Conservation (phyloP, 2,113 vertebrate genomes). For the Actinemys pallida region DNA sequence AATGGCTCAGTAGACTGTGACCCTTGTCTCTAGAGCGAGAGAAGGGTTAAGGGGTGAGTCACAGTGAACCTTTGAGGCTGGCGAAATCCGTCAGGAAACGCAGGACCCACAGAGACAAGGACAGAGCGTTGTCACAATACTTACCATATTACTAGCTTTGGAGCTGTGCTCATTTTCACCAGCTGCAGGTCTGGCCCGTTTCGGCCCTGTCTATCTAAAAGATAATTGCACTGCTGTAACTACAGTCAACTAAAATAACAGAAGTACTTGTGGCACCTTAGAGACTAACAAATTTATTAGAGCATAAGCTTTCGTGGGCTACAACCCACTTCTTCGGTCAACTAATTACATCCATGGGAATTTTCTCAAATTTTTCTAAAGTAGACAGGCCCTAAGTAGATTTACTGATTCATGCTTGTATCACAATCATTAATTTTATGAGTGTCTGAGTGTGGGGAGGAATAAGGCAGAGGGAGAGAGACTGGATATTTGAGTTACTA, state of each 20-base stretch:
- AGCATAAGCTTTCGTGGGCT: no score
- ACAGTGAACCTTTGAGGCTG: no score
- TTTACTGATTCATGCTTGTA: neutral
- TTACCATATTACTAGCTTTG: neutral
- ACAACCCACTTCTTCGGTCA: neutral
- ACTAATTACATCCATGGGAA: neutral
- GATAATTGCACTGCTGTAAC: neutral
- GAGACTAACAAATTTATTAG: no score
- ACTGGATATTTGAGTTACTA: neutral
- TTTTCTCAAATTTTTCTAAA: neutral
- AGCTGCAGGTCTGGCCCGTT: neutral
- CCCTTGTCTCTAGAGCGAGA: no score
- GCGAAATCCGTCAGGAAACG: no score
- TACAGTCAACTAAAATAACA: neutral
- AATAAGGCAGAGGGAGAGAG: neutral
- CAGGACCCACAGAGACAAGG: no score
- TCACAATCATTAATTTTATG: fast-evolving
- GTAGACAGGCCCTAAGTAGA: neutral
- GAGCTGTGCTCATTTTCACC: neutral
- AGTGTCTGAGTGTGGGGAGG: neutral
- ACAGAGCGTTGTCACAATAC: no score
- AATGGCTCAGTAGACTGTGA: no score
- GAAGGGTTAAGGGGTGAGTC: no score
- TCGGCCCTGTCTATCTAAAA: neutral
- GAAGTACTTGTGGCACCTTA: no score